A percentile compares a stretch with the other conserved stretches of the same genome.
Evolutionary conservation across 2,797 vertebrate genomes (phyloP).

Genomic region (Ara ararauna): DNA sequence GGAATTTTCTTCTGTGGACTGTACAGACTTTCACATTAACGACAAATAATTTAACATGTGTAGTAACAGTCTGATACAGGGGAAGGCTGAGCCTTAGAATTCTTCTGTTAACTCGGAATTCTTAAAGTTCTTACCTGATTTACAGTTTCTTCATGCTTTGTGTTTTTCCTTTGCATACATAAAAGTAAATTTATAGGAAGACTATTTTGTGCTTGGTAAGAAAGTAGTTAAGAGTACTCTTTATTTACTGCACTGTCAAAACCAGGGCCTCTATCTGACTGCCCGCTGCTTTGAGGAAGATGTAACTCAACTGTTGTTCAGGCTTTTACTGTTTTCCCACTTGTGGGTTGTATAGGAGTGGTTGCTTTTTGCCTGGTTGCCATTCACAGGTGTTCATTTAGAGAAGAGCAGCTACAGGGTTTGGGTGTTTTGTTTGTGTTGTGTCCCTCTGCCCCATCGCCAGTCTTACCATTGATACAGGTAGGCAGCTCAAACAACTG

Average conservation of each 20-base stretch:
- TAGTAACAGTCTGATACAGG: not conserved
- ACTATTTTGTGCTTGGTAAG: not conserved
- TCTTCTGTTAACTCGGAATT: not conserved
- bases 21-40: not conserved
- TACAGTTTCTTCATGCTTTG: not conserved
- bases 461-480: not conserved
- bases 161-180: not conserved
- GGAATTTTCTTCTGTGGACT: not conserved
- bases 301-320: not conserved
- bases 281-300: not conserved
- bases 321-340: not conserved
- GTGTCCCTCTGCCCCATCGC: rapidly evolving
- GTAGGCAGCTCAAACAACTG: not conserved
- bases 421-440: not conserved
- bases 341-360: not conserved
- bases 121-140: not conserved
- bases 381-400: not conserved
- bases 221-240: not conserved
- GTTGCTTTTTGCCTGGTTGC: not conserved
- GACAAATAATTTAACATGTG: not conserved
- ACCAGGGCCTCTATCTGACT: not conserved
- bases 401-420: too few relatives aligned
- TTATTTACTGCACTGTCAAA: not conserved
- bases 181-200: not conserved
- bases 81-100: not conserved